phyloP scores from a whole-genome alignment of 2,888 invertebrate genomes.

The Platycheirus rosarum region DNA sequence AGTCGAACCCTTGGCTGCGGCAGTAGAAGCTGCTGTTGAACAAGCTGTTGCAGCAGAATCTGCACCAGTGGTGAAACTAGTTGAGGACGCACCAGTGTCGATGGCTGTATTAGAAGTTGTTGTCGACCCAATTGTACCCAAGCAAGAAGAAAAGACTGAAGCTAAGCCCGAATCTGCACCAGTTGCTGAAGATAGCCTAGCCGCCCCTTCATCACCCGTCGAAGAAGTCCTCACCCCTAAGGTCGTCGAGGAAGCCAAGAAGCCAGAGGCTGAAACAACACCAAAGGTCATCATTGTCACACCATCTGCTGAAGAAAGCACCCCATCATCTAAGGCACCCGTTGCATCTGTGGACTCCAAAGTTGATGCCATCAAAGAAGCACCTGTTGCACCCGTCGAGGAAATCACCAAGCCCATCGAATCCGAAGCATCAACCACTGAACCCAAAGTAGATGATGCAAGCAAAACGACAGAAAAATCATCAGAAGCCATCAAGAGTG shows the following conservation, averaged over 20 bases:
- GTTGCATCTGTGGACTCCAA: not conserved
- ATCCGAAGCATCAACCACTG: constrained; percentile 1
- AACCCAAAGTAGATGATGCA: constrained; percentile 29
- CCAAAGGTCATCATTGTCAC: constrained; percentile 63
- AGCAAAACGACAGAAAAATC: constrained; percentile 28
- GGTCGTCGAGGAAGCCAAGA: constrained; percentile 31
- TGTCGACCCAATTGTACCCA: not conserved
- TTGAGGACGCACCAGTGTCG: not conserved
- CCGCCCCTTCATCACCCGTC: constrained; percentile 17
- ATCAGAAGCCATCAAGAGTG: constrained; percentile 26
- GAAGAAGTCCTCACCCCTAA: constrained; percentile 19
- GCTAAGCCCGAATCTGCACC: constrained; percentile 1
- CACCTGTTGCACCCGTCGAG: constrained; percentile 9
- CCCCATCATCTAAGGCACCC: constrained; percentile 8
- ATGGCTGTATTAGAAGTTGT: constrained; percentile 4
- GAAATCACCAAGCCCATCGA: constrained; percentile 22
- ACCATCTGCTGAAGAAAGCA: constrained; percentile 47
- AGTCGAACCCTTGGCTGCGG: constrained; percentile 21
- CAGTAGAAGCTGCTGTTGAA: constrained; percentile 22
- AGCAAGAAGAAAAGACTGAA: constrained; percentile 15
- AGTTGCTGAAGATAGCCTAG: constrained; percentile 1
- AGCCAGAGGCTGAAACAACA: not conserved
- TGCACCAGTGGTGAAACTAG: constrained; percentile 3
- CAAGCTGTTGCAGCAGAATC: constrained; percentile 31
- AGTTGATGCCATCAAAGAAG: constrained; percentile 16